Evolutionary conservation across 2,113 vertebrate species (phyloP).

Genomic region (Misgurnus anguillicaudatus): DNA sequence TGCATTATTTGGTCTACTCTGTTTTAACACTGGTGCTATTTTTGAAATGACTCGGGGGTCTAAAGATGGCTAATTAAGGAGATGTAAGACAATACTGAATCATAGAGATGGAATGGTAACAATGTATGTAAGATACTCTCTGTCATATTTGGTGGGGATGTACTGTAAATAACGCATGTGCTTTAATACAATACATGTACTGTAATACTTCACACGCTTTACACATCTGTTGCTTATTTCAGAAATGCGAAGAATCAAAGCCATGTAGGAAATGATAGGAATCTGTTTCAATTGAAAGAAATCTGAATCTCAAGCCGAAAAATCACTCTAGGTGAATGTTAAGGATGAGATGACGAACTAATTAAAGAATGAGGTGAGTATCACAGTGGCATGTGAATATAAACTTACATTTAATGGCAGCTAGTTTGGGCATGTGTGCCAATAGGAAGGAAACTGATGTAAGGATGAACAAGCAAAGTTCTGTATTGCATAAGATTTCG

Average conservation of each 20-base stretch:
- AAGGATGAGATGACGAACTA: neutral
- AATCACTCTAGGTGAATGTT: neutral
- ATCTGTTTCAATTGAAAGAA: neutral
- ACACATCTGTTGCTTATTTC: no score
- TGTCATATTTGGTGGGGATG: neutral
- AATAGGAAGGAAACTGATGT: constrained; percentile 17
- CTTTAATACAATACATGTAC: neutral
- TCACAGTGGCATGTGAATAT: neutral
- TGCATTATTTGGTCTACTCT: no score
- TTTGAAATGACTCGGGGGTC: neutral
- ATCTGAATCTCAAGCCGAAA: neutral
- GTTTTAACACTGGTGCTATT: neutral
- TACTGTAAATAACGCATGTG: neutral
- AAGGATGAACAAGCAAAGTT: neutral
- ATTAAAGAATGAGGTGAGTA: neutral
- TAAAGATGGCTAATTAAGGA: neutral
- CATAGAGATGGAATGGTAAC: neutral
- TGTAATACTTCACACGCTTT: no score
- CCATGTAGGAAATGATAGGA: neutral
- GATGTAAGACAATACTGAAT: neutral
- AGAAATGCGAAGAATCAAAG: neutral
- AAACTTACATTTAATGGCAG: neutral
- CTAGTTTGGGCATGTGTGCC: neutral
- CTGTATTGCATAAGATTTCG: neutral
- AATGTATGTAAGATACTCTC: neutral